A percentile compares a stretch with the other conserved stretches of the same genome.
These are phyloP conservation scores for Gambusia affinis DNA, from an alignment of 2,113 vertebrate genomes.

Conservation along the genomic window DNA sequence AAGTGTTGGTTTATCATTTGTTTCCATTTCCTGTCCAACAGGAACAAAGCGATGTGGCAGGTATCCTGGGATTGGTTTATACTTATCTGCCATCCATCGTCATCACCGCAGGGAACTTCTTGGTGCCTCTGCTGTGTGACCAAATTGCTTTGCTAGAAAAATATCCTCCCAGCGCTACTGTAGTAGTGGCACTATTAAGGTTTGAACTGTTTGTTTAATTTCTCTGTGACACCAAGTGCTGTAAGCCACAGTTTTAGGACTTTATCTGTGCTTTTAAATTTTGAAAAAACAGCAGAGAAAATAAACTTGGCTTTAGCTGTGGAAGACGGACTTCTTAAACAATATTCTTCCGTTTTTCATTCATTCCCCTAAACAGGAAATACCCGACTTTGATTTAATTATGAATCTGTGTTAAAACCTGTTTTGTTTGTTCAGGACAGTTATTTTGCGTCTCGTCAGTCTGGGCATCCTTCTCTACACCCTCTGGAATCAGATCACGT, in stretches of 20 bases:
- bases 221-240: neutral
- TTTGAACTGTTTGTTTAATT: constrained; percentile 9
- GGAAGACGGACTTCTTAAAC: neutral
- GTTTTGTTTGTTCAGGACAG: constrained; percentile 73
- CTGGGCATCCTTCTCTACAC: constrained; percentile 81
- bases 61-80: constrained; percentile 74
- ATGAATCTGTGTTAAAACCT: neutral
- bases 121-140: constrained; percentile 84
- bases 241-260: neutral
- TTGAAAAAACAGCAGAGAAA: neutral
- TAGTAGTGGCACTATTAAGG: constrained; percentile 80
- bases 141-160: constrained; percentile 79
- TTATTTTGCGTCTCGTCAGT: constrained; percentile 84
- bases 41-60: neutral
- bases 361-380: neutral
- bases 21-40: constrained; percentile 14
- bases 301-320: neutral
- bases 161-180: constrained; percentile 80
- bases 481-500: constrained; percentile 87
- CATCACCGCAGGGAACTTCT: constrained; percentile 85
- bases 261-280: neutral
- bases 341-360: neutral
- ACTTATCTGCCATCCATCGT: constrained; percentile 87
- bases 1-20: neutral
- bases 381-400: neutral